Conservation (phyloP, 2,113 vertebrate genomes). For the Boulengeromyrus knoepffleri region DNA sequence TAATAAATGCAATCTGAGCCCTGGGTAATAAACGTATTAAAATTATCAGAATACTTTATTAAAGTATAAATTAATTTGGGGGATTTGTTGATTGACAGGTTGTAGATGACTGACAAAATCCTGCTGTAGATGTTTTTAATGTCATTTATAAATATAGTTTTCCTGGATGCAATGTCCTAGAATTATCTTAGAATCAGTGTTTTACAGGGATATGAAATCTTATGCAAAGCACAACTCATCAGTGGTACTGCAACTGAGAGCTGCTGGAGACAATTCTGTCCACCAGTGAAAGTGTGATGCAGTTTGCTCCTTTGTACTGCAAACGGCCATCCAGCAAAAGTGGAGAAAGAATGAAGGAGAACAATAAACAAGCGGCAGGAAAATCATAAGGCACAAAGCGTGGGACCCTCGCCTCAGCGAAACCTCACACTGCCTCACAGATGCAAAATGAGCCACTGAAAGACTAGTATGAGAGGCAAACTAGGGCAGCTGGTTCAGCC, state of each 20-base stretch:
- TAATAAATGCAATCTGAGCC: not conserved
- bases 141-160: not conserved
- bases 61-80: not conserved
- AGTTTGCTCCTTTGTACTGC: not conserved
- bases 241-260: not conserved
- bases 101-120: not conserved
- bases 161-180: not conserved
- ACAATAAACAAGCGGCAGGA: not conserved
- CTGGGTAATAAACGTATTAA: not conserved
- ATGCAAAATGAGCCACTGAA: not conserved
- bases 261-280: not conserved
- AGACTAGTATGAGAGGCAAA: not conserved
- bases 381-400: not conserved
- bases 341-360: not conserved
- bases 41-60: not conserved
- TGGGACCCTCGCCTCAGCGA: not conserved
- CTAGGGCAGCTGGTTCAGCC: not conserved
- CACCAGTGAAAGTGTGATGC: not conserved
- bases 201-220: not conserved
- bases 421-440: not conserved
- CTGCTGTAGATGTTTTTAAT: not conserved
- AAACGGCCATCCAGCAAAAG: not conserved
- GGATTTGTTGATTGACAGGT: not conserved
- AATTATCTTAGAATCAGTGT: not conserved
- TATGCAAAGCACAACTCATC: not conserved